phyloP scores from a whole-genome alignment of 2,797 vertebrate species.

The Nasua narica region DNA sequence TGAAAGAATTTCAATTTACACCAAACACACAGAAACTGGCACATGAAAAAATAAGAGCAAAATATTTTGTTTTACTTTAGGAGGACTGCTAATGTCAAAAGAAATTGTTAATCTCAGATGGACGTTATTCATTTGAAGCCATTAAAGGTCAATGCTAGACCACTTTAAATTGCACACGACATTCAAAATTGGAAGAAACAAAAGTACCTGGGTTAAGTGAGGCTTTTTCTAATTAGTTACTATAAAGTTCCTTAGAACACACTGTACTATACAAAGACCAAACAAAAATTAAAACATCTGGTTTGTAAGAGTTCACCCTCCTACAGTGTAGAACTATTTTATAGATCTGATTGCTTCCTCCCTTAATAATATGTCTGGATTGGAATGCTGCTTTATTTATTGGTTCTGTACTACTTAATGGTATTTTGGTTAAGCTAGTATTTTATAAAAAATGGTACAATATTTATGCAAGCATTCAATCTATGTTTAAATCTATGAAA shows the following conservation, averaged over 20 bases:
- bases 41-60: not conserved
- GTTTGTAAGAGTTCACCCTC: not conserved
- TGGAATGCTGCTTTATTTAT: constrained; percentile 69
- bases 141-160: not conserved
- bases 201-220: not conserved
- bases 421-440: constrained; percentile 38
- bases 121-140: not conserved
- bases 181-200: not conserved
- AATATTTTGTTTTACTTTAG: not conserved
- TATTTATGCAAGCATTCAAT: constrained; percentile 66
- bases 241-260: not conserved
- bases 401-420: constrained; percentile 55
- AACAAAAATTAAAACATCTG: constrained; percentile 36
- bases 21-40: not conserved
- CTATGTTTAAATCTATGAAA: constrained; percentile 62
- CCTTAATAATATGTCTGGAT: constrained; percentile 34
- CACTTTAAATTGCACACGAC: not conserved
- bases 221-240: not conserved
- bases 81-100: not conserved
- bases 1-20: not conserved
- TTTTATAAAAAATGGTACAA: constrained; percentile 56
- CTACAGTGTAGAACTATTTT: not conserved
- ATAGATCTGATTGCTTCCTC: constrained; percentile 48
- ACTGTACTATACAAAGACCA: not conserved
- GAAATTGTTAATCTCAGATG: not conserved